Base-by-base conservation (phyloP, 2,797 vertebrate genomes). In the Octomys mimax region DNA sequence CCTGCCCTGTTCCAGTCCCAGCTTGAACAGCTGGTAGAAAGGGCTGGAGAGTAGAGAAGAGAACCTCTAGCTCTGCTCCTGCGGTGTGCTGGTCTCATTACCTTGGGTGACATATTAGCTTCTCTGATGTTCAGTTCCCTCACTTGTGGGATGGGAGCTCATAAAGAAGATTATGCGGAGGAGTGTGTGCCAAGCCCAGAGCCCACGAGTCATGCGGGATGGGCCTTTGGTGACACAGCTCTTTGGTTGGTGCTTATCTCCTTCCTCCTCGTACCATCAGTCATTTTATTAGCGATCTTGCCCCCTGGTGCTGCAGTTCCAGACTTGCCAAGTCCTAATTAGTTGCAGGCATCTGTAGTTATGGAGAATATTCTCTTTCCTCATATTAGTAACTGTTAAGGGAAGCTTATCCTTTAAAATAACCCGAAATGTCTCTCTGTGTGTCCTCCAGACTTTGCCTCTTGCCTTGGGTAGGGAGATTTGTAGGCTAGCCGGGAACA, bases 21-120 rank as follows among this genome's bases (percentile, higher is more conserved):
- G 46, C 52, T 61, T 31, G 4, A 19, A 16, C 3, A 2, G 13
- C 22, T 0, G 0, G 39, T 8, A 7, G 64, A 87, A 46, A 75
- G 73, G 64, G 26, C 2, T 7, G 19, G 70, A 0, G 22, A 54
- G 0, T 75, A 26, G 22, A 73, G 6, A 26, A 5, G 2, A 2
- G 3, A 28, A 28, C 0, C 46, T 39, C 24, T 39, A 36, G 6
- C 39, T 24, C 28, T 21, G 12, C 11, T 57, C 28, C 31, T 59
- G 8, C 8, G 11, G 22, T 19, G 26, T 4, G n/a, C 22, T 8
- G 21, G 8, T n/a, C 9, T 0, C 2, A 1, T 6, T 12, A 0
- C 13, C 59, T 57, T 21, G 9, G n/a, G 81, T 21, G 73, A 21
- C 3, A 0, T 33, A 1, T 28, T 28, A n/a, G 18, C 19, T 39